Evolutionary conservation across 2,888 invertebrate species (phyloP), one percentile per base, ranked within the genome.

Genomic region (Selenia dentaria): DNA sequence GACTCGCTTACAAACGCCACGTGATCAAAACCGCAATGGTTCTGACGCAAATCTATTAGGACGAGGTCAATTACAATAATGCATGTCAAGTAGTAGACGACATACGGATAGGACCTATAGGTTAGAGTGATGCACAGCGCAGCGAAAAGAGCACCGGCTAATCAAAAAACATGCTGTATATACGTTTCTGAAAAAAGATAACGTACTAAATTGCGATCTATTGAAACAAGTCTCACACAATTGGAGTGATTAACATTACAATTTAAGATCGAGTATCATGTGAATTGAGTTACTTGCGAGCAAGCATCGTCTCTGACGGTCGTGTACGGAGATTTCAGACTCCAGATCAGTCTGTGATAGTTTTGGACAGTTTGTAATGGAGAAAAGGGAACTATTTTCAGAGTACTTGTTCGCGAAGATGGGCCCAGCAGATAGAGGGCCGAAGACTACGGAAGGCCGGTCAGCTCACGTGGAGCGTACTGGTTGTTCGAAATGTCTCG

Each of bases 371-470:
- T 73, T 76, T 83, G 89, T 86, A 71, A 92, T 92, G 92, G 93
- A 93, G 92, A 92, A 91, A 83, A 83, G 92, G 85, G 92, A 91
- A 83, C 92, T 92, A 70, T 94, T 95, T 93, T 94, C 94, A 94
- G 95, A 94, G 86, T 95, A 95, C 88, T 91, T 95, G 85, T 95
- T 95, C 83, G 94, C 94, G 83, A 95, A 95, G 92, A 95, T 95
- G 95, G 94, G 94, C 76, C 93, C 93, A 64, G 92, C 92, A 57
- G 91, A 91, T 62, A 83, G 91, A 60, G 91, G 92, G 70, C 92
- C 92, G 67, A 93, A 92, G 83, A 92, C 92, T 55, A 92, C 93
- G 33, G 93, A 93, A 64, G 91, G 91, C 63, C 90, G 92, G 69
- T 91, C 92, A 57, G 93, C 94, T 56, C 92, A 93, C 58, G 85